These are phyloP conservation scores for Tetrax tetrax DNA, from an alignment of 2,113 vertebrate genomes.

Conservation along the genomic window DNA sequence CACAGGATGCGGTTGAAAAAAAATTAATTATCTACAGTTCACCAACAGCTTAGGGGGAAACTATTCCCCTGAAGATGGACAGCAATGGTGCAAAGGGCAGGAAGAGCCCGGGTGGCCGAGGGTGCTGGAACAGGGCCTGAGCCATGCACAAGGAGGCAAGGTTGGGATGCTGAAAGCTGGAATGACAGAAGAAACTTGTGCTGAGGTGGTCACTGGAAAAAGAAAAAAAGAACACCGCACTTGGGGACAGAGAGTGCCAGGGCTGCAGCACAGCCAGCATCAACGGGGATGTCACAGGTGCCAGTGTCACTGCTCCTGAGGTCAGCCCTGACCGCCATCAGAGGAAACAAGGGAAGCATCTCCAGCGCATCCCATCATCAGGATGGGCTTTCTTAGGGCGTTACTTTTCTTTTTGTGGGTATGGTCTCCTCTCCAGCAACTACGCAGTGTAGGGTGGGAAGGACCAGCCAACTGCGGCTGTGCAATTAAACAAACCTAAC, in stretches of 20 bases:
- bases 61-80: not conserved
- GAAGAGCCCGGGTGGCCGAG: not conserved
- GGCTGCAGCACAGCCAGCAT: not conserved
- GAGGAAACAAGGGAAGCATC: no score
- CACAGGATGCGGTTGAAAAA: not conserved
- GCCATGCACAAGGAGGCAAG: accelerated
- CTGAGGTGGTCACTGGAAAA: not conserved
- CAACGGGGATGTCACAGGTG: accelerated
- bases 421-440: not conserved
- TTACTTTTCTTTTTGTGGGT: not conserved
- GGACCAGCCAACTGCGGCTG: not conserved
- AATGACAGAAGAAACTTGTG: not conserved
- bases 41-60: not conserved
- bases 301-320: not conserved
- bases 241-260: not conserved
- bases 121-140: not conserved
- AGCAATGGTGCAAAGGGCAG: not conserved
- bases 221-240: not conserved
- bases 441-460: not conserved
- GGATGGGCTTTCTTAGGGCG: not conserved
- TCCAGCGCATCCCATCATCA: not conserved
- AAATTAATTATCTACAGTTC: not conserved
- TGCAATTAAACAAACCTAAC: not conserved
- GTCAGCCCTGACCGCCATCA: not conserved
- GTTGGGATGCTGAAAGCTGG: not conserved